phyloP scores from a whole-genome alignment of 2,888 invertebrate genomes.

The Diarsia mendica region DNA sequence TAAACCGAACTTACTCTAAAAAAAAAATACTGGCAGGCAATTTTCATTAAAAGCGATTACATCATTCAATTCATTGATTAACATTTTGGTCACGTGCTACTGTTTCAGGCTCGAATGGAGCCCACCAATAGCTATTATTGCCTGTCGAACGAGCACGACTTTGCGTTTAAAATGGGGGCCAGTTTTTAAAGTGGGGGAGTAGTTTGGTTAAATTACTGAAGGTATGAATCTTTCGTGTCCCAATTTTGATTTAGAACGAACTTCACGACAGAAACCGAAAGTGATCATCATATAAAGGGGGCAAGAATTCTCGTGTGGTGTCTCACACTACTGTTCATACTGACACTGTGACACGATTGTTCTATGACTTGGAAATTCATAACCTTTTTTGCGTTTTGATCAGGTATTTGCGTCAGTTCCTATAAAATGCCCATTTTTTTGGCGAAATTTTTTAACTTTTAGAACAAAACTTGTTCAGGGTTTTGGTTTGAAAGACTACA shows the following conservation, averaged over 20 bases:
- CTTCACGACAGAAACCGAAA: background rate
- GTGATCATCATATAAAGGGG: background rate
- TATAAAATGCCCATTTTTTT: too few relatives aligned
- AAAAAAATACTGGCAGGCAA: conserved; percentile 5
- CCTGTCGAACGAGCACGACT: background rate
- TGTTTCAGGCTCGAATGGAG: conserved; percentile 25
- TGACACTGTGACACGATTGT: too few relatives aligned
- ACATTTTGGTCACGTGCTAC: conserved; percentile 28
- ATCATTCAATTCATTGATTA: conserved; percentile 29
- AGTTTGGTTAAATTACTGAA: background rate
- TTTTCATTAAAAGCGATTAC: conserved; percentile 28
- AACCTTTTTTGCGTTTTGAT: too few relatives aligned
- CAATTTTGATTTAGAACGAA: background rate
- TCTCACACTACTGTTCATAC: too few relatives aligned
- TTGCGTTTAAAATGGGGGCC: conserved; percentile 11
- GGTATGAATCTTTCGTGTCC: background rate
- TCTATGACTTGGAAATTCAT: too few relatives aligned
- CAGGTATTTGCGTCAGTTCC: too few relatives aligned
- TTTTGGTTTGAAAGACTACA: too few relatives aligned
- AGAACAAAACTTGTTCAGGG: too few relatives aligned
- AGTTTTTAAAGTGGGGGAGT: conserved; percentile 2
- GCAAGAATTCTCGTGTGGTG: background rate
- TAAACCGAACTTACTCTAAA: background rate
- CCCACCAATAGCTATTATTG: conserved; percentile 27
- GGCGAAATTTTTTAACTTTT: too few relatives aligned